These are phyloP conservation scores for Drosophila mettleri DNA, from an alignment of 2,888 invertebrate genomes.

Conservation along the genomic window DNA sequence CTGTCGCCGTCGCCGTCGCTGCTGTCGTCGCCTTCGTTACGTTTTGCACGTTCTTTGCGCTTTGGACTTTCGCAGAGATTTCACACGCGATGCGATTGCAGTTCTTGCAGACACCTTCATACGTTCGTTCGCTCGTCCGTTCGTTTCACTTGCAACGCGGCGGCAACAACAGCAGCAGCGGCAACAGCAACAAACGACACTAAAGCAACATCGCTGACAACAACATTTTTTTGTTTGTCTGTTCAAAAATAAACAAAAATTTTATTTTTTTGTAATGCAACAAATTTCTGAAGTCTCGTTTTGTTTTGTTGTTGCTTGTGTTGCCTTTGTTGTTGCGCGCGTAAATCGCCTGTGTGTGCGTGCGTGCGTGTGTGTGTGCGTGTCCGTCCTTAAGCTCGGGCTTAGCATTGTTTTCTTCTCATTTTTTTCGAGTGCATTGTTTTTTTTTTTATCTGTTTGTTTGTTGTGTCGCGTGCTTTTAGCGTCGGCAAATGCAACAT, in stretches of 20 bases:
- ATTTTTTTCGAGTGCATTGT: conserved; percentile 14
- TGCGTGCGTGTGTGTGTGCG: conserved; percentile 9
- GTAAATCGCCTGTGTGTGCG: conserved; percentile 35
- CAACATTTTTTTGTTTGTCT: conserved; percentile 13
- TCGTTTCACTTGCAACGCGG: conserved; percentile 79
- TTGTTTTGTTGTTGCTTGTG: conserved; percentile 12
- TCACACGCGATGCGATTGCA: conserved; percentile 85
- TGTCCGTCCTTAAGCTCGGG: conserved; percentile 28
- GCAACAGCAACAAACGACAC: conserved; percentile 18
- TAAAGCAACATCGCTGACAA: conserved; percentile 8
- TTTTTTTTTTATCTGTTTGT: conserved; percentile 18
- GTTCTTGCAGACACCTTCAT: conserved; percentile 85
- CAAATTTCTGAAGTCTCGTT: too few relatives aligned
- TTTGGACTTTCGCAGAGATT: conserved; percentile 84
- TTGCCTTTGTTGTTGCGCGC: conserved; percentile 51
- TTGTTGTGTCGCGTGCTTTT: conserved; percentile 21
- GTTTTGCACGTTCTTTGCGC: conserved; percentile 76
- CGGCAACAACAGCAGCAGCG: conserved; percentile 29
- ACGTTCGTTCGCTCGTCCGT: conserved; percentile 81
- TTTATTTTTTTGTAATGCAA: background rate
- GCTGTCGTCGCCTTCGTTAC: conserved; percentile 51
- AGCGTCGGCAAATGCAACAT: conserved; percentile 48
- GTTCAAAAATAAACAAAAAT: background rate
- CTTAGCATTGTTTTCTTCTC: background rate
- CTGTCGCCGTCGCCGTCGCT: conserved; percentile 28